Evolutionary conservation across 1,140 invertebrate genomes (phyloP), one percentile per base, ranked within the genome.

Genomic region (Macrobrachium rosenbergii): DNA sequence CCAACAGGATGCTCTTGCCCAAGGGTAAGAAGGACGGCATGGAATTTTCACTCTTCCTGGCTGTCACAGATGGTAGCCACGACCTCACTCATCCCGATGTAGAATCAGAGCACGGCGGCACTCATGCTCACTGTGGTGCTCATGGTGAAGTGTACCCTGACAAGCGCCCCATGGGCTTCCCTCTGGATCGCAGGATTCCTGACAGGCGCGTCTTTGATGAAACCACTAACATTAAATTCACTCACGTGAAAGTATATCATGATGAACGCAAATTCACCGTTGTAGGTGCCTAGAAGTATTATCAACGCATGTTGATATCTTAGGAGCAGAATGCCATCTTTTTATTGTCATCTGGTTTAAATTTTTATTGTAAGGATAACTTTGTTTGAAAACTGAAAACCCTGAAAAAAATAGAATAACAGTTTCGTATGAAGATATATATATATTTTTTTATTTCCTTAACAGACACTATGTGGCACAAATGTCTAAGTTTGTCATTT

Each of bases 1-100:
- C 94, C 67, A 92, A 93, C 87, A 93, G 94, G 81, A 90, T 94
- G 43, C 88, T 93, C 43, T 90, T 94, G 37, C 94, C 94, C 45
- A 94, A 93, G 79, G 94, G 94, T 87, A 92, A 90, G 87, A 90
- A 90, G 0, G 92, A 92, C 37, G 93, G 93, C 60, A 92, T 93
- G 91, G 90, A 87, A n/a, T 93, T 91, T 91, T 91, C 91, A 10
- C 64, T 69, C 69, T 85, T 93, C 91, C 91, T 93, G 86, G 92
- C 91, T 73, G 10, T 93, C 45, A 92, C 93, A 23, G 88, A 89
- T 16, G 88, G 89, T n/a, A 90, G 92, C n/a, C 90, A 92, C 52
- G 90, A 91, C 82, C 91, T 91, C 19, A 12, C 87, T 37, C 62
- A 45, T 0, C 2, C 45, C 21, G 2, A n/a, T 28, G 62, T 6